These are phyloP conservation scores for Cheilosia impressa DNA, from an alignment of 2,888 invertebrate species.

Conservation along the genomic window DNA sequence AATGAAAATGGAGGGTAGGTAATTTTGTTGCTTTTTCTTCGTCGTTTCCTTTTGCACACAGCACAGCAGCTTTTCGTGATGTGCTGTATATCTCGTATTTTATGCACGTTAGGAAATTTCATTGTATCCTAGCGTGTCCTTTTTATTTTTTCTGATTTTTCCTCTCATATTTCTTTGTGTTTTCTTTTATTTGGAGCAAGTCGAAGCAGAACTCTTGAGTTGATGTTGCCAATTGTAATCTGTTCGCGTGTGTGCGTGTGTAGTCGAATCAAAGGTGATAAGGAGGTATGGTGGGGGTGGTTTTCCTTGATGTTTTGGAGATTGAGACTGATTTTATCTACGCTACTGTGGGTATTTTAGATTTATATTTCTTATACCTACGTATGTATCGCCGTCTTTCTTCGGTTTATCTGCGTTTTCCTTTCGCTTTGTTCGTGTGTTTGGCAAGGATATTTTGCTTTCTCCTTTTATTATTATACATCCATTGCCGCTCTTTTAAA, in stretches of 20 bases:
- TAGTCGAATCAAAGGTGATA: constrained; percentile 67
- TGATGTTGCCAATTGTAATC: constrained; percentile 70
- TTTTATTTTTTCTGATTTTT: constrained; percentile 27
- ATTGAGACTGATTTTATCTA: constrained; percentile 71
- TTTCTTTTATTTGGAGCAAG: constrained; percentile 32
- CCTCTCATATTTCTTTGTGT: constrained; percentile 50
- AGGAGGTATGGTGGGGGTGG: constrained; percentile 36
- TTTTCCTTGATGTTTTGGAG: constrained; percentile 64
- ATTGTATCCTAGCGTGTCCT: constrained; percentile 62
- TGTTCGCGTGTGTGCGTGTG: constrained; percentile 32
- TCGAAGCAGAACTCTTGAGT: constrained; percentile 44
- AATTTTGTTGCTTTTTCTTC: constrained; percentile 70
- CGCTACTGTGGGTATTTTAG: constrained; percentile 70
- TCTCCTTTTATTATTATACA: constrained; percentile 31
- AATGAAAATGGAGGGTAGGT: constrained; percentile 72
- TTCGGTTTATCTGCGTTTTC: constrained; percentile 27
- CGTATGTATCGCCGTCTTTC: neutral
- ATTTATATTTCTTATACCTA: constrained; percentile 50
- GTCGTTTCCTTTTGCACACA: constrained; percentile 31
- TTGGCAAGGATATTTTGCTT: constrained; percentile 22
- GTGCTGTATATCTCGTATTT: constrained; percentile 68
- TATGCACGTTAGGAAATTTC: constrained; percentile 73
- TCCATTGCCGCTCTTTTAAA: constrained; percentile 45
- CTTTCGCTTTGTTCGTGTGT: constrained; percentile 49
- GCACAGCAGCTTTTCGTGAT: constrained; percentile 42